Evolutionary conservation across 1,140 invertebrate species (phyloP), one percentile per base, ranked within the genome.

Genomic region (Heliconius himera): DNA sequence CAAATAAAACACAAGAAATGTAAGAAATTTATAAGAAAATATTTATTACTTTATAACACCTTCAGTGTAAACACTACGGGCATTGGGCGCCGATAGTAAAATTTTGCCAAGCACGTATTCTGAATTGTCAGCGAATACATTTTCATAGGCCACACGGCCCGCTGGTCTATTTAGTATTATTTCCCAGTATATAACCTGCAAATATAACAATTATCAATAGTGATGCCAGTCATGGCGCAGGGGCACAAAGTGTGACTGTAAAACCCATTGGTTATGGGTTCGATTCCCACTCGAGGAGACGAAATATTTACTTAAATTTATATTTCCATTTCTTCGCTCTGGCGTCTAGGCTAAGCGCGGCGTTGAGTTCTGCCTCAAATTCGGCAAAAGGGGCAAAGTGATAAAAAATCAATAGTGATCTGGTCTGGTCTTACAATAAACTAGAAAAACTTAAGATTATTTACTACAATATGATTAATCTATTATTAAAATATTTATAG

Each of bases 71-170:
- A 96, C 95, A 80, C 96, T 96, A 36, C 90, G 87, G 11, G 88
- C 89, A 71, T 95, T 95, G 0, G 97, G 96, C 8, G 97, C 96
- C 0, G 96, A 96, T 26, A 98, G 92, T 16, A 99, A 91, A 22
- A 99, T 95, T 71, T 97, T 97, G 1, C 97, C 96, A 8, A 99
- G 97, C 95, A 56, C 97, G 89, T 90, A 96, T 95, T 90, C 95
- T 90, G 89, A 95, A 77, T 95, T 91, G 1, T 96, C 95, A 3
- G 95, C 95, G 80, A 98, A 98, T 84, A 99, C 98, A 80, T 96
- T 95, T 78, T 97, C 96, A 83, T 99, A 96, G 0, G 98, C 98
- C 84, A 96, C 96, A 70, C 97, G 96, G 0, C 98, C 98, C 1
- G 96, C 95, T 18, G 96, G 95, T 81, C 97, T 97, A 41, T 98